Base-by-base conservation (phyloP, 2,888 invertebrate species). In the Aricia artaxerxes region DNA sequence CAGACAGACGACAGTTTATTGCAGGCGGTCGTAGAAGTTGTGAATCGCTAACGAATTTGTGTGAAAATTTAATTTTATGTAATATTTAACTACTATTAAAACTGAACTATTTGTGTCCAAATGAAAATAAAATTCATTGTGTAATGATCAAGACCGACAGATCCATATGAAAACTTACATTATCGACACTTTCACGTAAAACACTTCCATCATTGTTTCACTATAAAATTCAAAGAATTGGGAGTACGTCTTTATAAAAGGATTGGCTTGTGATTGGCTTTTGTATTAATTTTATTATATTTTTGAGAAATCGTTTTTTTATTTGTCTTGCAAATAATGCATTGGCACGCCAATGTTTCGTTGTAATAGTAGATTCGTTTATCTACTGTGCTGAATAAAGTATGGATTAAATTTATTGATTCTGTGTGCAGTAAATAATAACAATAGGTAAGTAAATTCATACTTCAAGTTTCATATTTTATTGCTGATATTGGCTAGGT, bases 111-210 rank as follows among this genome's bases (percentile, higher is more conserved):
- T 44, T 24, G 16, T 49, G 31, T 49, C 11, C 24, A 31, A 35
- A 31, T 4, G 31, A 49, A 75, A 31, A 35, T 69, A 4, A 11
- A 13, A 35, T 69, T 13, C 9, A 35, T 69, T 4, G 35, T 35
- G 35, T 69, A 0, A 16, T 69, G 35, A 38, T 69, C 5, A 35
- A 13, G 11, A 35, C 35, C 13, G 13, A 35, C 4, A 69, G 35
- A 69, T n/a, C 11, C 13, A 35, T 69, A 6, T 35, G 11, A 11
- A 31, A 35, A 4, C 13, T 24, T 35, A 60, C 16, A 61, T 31
- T 4, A 44, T 44, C 44, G n/a, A 57, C 60, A 73, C 84, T 83
- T 85, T 84, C 84, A 84, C 83, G 82, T 80, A 73, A 81, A 78
- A 82, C 77, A 82, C 82, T 83, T 82, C 83, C 82, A 80, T 78